Percentiles rank a stretch among this genome's conserved stretches.
These are phyloP conservation scores for Philotrypesis tridentata DNA, from an alignment of 1,140 invertebrate genomes.

Conservation along the genomic window DNA sequence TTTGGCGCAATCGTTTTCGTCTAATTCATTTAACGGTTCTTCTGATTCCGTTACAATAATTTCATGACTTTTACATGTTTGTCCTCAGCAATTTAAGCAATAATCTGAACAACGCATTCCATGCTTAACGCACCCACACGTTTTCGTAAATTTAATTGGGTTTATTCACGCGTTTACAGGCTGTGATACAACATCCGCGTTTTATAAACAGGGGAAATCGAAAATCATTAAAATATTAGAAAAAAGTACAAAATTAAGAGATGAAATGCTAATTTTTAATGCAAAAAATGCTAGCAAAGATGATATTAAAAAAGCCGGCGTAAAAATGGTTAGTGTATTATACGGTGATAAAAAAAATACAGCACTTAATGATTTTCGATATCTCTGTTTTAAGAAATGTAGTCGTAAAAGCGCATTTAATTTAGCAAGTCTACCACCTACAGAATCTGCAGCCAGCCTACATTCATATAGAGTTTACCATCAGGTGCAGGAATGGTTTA, in stretches of 20 bases:
- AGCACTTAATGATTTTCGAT: not conserved
- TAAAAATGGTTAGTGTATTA: not conserved
- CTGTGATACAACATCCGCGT: conserved; percentile 64
- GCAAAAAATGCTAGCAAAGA: not conserved
- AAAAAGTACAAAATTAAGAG: conserved; percentile 1
- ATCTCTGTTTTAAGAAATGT: not conserved
- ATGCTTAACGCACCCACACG: too few species aligned
- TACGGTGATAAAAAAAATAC: conserved; percentile 16
- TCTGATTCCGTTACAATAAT: too few species aligned
- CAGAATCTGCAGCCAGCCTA: conserved; percentile 40
- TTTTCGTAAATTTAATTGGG: conserved; percentile 61
- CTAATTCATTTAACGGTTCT: too few species aligned
- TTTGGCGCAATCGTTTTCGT: too few species aligned
- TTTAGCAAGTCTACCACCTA: conserved; percentile 42
- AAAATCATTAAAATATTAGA: conserved; percentile 54
- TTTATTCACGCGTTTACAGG: conserved; percentile 65
- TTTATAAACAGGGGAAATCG: conserved; percentile 63
- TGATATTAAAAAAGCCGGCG: not conserved
- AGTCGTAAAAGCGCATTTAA: not conserved
- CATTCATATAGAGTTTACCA: conserved; percentile 43
- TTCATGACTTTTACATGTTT: too few species aligned
- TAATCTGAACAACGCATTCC: too few species aligned
- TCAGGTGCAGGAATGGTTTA: conserved; percentile 45
- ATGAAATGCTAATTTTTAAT: not conserved
- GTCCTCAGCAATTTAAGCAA: too few species aligned